These are phyloP conservation scores for Sipha flava DNA, from an alignment of 1,140 invertebrate species.

Conservation along the genomic window DNA sequence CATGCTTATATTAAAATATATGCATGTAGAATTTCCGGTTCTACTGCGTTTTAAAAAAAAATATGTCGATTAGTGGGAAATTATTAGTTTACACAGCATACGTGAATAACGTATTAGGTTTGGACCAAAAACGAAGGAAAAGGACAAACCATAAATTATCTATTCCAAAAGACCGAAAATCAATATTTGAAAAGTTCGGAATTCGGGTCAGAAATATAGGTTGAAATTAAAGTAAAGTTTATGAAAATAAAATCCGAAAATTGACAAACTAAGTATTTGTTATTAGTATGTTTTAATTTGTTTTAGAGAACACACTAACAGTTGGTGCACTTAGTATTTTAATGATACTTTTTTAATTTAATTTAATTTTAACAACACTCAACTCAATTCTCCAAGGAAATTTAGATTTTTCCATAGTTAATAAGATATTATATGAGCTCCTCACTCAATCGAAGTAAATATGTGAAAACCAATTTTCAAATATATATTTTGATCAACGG, in stretches of 20 bases:
- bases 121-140: neutral
- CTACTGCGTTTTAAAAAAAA: neutral
- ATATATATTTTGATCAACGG: neutral
- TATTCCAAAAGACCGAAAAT: conserved; percentile 7
- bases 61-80: neutral
- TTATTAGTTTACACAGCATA: neutral
- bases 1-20: neutral
- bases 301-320: neutral
- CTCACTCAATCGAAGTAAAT: neutral
- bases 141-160: conserved; percentile 9
- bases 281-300: neutral
- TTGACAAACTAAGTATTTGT: neutral
- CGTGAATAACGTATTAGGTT: neutral
- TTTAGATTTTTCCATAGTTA: neutral
- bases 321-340: neutral
- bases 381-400: neutral
- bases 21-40: neutral
- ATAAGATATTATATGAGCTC: neutral
- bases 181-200: conserved; percentile 11
- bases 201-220: neutral
- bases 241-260: neutral
- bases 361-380: neutral
- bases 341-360: neutral
- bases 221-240: neutral
- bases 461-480: neutral